Evolutionary conservation across 2,888 invertebrate genomes (phyloP).

Genomic region (Dioctria linearis): DNA sequence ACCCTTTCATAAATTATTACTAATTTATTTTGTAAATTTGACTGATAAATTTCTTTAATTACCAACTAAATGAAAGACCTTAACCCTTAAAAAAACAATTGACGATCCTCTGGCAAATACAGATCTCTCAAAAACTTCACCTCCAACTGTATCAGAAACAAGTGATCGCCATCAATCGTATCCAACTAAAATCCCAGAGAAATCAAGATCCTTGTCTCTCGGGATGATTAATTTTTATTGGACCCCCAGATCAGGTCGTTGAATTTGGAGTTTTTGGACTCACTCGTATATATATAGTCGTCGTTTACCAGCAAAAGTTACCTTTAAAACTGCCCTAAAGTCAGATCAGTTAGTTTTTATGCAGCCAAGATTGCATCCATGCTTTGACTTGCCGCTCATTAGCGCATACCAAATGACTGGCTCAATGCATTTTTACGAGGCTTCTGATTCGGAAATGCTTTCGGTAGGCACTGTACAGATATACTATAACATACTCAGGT

Average conservation of each 20-base stretch:
- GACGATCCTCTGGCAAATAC: constrained; percentile 23
- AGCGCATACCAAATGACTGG: constrained; percentile 57
- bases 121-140: constrained; percentile 24
- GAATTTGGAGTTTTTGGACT: constrained; percentile 16
- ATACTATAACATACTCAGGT: constrained; percentile 28
- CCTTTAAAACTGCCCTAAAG: constrained; percentile 9
- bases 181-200: constrained; percentile 33
- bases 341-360: constrained; percentile 28
- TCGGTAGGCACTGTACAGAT: not conserved
- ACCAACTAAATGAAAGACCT: too few relatives aligned
- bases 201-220: constrained; percentile 56
- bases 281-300: not conserved
- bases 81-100: constrained; percentile 14
- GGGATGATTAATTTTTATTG: constrained; percentile 55
- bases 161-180: constrained; percentile 48
- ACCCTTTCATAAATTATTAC: too few relatives aligned
- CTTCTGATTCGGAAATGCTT: constrained; percentile 47
- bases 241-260: constrained; percentile 33
- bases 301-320: not conserved
- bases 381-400: constrained; percentile 56
- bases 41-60: too few relatives aligned
- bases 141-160: not conserved
- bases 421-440: constrained; percentile 48
- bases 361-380: constrained; percentile 39
- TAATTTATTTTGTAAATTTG: too few relatives aligned